Evolutionary conservation across 2,888 invertebrate genomes (phyloP), one percentile per base, ranked within the genome.

Genomic region (Agrochola circellaris): DNA sequence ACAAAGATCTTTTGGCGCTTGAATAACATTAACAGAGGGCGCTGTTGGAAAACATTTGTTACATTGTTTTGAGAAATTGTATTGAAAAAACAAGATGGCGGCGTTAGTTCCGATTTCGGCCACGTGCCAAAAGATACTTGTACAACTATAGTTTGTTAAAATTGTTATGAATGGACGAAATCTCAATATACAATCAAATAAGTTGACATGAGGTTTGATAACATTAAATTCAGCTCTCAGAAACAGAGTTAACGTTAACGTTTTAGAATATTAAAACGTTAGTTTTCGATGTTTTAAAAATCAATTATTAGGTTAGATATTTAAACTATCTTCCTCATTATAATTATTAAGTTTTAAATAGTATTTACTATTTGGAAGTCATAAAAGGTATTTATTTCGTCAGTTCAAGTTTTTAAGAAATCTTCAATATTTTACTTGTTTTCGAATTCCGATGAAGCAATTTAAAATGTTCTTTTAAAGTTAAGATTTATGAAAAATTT

Each of bases 311-410:
- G 0, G 13, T 51, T 51, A 34, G n/a, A 5, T 42, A 42, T 42
- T 54, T 34, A 3, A 48, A 58, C 45, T 26, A 26, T 26, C 3
- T 48, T 34, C 11, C 9, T 79, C 30, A 17, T 30, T 26, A 1
- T 2, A 65, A 45, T 30, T 2, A n/a, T 56, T 11, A 48, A 48
- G 26, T 38, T 62, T n/a, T 5, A 54, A 80, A 77, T 81, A 77
- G 38, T 56, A 48, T 38, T 38, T 7, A 73, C 54, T 72, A 62
- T 54, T 71, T 80, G 0, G 26, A 54, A 77, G 34, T 73, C 61
- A 79, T 13, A 54, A 30, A 34, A 60, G 7, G 0, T 54, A 34
- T 30, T 73, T 38, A 23, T 13, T 62, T 38, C 17, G 73, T 77
- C 54, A 38, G n/a, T 38, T 38, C 17, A 80, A 80, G 26, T 30